Base-by-base conservation (phyloP, 2,888 invertebrate genomes). In the Nematopogon swammerdamellus region DNA sequence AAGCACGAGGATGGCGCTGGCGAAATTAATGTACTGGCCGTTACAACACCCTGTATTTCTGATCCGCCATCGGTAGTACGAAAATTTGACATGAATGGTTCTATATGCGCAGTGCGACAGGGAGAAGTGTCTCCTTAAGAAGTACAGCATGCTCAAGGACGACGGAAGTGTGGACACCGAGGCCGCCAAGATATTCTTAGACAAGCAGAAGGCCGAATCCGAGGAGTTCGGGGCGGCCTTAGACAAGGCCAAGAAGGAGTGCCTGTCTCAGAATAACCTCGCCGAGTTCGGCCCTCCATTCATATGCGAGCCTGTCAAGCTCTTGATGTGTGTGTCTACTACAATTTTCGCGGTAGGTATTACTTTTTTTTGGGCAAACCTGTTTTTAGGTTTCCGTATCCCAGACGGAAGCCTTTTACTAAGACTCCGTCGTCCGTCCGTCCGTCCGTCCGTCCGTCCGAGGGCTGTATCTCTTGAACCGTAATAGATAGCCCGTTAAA, bases 81-180 rank as follows among this genome's bases (percentile, higher is more conserved):
- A 30, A 36, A 43, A 19, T 47, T 50, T 47, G 49, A 8, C 20
- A 47, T 25, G 8, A 6, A 10, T 4, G 18, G 36, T 42, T 20
- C n/a, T 43, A 6, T 6, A 18, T 19, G 63, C 62, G n/a, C 59
- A 72, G 72, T 72, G 72, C 49, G 52, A 63, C 1, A 69, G 67
- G 53, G 63, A 64, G 43, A 46, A 58, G 6, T 76, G 76, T 55
- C 51, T 74, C 20, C 51, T 75, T 51, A 61, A 62, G 36, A 66
- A 61, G 18, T 55, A 65, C 46, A 59, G 64, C 1, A 59, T 71
- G 1, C 49, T 66, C n/a, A 60, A 63, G 43, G 63, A 60, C 1
- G 63, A 64, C 1, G 58, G 58, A 3, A 54, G 49, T 1, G 50
- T 73, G 0, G 63, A 72, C 46, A 58, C 58, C n/a, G 62, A 63